Base-by-base conservation (phyloP, 2,113 vertebrate species). In the Micronisus gabar region DNA sequence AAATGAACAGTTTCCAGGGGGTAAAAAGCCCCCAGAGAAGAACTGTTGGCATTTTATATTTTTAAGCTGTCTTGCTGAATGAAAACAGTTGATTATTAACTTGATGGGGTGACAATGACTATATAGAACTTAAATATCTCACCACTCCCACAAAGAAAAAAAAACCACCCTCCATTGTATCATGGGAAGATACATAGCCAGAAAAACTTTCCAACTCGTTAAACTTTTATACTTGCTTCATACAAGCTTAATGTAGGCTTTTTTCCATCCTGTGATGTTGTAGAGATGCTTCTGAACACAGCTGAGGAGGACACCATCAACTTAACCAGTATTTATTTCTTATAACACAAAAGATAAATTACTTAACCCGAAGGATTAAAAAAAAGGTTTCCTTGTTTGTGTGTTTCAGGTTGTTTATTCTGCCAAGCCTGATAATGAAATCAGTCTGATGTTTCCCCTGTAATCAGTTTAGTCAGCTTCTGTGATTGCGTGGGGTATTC, bases 101-200 rank as follows among this genome's bases (percentile, higher is more conserved):
- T 97, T 97, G 93, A 94, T 91, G 87, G 81, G 45, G 86, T 94
- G 96, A 96, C 97, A 96, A 83, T 95, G 84, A 97, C 81, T 88
- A 94, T 95, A 88, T 67, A 96, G 95, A 94, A 96, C 55, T 91
- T 96, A 96, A 97, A 96, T 97, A 96, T 96, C 91, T 95, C 81
- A 88, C 94, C 94, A 94, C 74, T 91, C 96, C 81, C 94, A 94
- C 86, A 15, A 81, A 72, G 66, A 29, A 93, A 93, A 80, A 89
- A 62, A 73, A 19, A 2, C 1, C 78, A 94, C 71, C 78, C 91
- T 93, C 78, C 74, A 91, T 95, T 97, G 90, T 97, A 94, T 95
- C 94, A 96, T 95, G 94, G 94, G 93, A 93, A 95, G 95, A 94
- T 95, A 67, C 90, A 92, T 32, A 89, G 86, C 94, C 91, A 97